Conservation (phyloP, 2,113 vertebrate species). For the Pachypanchax playfairii region DNA sequence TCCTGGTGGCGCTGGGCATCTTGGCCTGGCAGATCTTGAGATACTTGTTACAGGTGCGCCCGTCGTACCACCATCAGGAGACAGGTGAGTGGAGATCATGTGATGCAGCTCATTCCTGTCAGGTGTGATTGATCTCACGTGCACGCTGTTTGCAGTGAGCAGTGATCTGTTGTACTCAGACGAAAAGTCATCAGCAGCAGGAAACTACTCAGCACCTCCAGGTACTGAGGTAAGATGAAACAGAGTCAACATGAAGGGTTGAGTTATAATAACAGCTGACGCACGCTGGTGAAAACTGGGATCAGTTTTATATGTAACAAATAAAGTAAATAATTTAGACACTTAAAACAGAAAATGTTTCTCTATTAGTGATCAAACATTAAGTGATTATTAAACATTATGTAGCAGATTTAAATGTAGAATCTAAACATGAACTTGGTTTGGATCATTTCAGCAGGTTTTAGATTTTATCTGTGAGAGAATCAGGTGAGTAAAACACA, state of each 20-base stretch:
- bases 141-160: constrained; percentile 20
- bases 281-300: too few relatives aligned
- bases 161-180: constrained; percentile 23
- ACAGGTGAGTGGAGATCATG: constrained; percentile 53
- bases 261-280: too few relatives aligned
- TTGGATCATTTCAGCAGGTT: neutral
- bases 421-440: neutral
- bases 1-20: constrained; percentile 73
- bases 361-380: too few relatives aligned
- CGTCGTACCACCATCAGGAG: constrained; percentile 6
- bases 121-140: too few relatives aligned
- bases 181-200: neutral
- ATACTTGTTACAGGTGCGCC: constrained; percentile 52
- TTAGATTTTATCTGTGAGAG: neutral
- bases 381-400: too few relatives aligned
- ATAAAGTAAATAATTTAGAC: too few relatives aligned
- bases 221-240: constrained; percentile 45
- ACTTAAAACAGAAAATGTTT: too few relatives aligned
- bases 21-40: constrained; percentile 77
- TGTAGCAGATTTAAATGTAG: too few relatives aligned
- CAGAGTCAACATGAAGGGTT: neutral
- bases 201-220: constrained; percentile 32
- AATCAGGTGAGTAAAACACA: neutral
- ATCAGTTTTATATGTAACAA: too few relatives aligned
- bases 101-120: too few relatives aligned